These are phyloP conservation scores for Zapornia atra DNA, from an alignment of 2,113 vertebrate genomes.

Conservation along the genomic window DNA sequence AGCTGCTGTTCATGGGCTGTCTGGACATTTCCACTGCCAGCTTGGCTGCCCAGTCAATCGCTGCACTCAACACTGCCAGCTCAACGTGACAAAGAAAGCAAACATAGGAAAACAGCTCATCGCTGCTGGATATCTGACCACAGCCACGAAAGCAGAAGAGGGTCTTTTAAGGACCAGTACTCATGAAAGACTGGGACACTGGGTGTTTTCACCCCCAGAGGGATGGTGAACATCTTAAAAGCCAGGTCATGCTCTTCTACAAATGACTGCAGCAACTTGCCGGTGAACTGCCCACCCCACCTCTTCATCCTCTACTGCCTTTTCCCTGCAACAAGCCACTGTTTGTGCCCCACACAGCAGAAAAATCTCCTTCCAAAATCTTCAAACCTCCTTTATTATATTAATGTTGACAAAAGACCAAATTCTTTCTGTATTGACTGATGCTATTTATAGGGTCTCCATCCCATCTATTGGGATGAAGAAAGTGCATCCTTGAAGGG, in stretches of 20 bases:
- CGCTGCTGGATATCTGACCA: not conserved
- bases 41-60: constrained; percentile 5
- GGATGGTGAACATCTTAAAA: not conserved
- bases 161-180: constrained; percentile 14
- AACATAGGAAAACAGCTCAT: not conserved
- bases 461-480: not conserved
- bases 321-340: not conserved
- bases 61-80: not conserved
- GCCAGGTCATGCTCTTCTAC: not conserved
- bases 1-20: constrained; percentile 51
- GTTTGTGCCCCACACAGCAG: not conserved
- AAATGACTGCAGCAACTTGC: not conserved
- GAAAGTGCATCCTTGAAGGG: not conserved
- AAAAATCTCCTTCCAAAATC: constrained; percentile 22
- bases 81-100: not conserved
- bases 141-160: not conserved
- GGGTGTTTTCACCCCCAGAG: not conserved
- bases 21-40: constrained; percentile 36
- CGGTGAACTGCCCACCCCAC: not conserved
- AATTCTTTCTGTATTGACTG: not conserved
- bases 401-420: not conserved
- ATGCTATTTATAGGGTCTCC: not conserved
- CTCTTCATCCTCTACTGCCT: not conserved
- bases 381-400: not conserved
- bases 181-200: not conserved